phyloP scores from a whole-genome alignment of 2,113 vertebrate species.

The Otis tarda region DNA sequence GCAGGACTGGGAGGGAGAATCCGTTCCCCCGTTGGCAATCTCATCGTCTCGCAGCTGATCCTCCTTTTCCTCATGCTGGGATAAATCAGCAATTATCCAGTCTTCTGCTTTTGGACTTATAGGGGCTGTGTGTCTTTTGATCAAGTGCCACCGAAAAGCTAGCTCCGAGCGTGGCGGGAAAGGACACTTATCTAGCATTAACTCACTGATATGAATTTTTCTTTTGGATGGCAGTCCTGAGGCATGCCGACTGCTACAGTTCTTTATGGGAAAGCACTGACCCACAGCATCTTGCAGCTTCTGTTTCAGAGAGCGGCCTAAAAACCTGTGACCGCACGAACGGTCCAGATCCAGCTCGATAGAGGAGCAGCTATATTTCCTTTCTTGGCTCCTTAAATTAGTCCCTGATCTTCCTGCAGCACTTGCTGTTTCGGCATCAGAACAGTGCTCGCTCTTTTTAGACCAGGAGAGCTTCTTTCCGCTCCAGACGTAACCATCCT shows the following conservation, averaged over 20 bases:
- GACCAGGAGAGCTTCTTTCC: conserved; percentile 90
- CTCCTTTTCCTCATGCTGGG: conserved; percentile 61
- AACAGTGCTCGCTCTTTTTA: conserved; percentile 74
- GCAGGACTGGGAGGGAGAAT: conserved; percentile 67
- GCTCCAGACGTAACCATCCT: conserved; percentile 89
- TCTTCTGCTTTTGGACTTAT: conserved; percentile 70
- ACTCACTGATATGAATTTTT: conserved; percentile 93
- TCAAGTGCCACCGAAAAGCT: conserved; percentile 93
- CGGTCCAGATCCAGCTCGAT: conserved; percentile 83
- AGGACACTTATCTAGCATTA: conserved; percentile 95
- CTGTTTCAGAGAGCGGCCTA: conserved; percentile 90
- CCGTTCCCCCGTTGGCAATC: background rate
- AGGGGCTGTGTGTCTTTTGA: conserved; percentile 84
- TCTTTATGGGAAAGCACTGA: conserved; percentile 92
- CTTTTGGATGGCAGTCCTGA: conserved; percentile 89
- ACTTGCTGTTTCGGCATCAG: conserved; percentile 70
- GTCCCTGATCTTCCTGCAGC: conserved; percentile 68
- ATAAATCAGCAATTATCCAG: conserved; percentile 73
- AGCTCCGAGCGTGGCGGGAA: conserved; percentile 92
- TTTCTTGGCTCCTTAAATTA: conserved; percentile 81
- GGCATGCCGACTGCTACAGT: conserved; percentile 81
- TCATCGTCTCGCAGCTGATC: conserved; percentile 53
- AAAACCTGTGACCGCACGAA: conserved; percentile 83
- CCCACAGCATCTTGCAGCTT: conserved; percentile 95
- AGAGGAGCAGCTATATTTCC: conserved; percentile 86